Evolutionary conservation across 2,797 vertebrate species (phyloP).

Genomic region (Anisognathus igniventris): DNA sequence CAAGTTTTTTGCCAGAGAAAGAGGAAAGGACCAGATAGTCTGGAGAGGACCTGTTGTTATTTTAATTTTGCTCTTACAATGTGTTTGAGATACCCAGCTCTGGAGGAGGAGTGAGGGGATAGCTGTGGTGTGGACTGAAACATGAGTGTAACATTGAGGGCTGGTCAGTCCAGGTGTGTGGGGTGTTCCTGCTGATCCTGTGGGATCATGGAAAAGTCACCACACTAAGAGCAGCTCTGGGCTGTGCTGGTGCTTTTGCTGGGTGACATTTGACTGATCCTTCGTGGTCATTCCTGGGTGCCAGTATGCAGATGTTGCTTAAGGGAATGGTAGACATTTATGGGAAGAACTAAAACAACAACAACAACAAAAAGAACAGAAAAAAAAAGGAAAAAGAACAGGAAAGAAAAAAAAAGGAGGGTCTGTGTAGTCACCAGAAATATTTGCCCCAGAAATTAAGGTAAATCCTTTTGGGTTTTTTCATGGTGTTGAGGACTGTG

Average conservation of each 20-base stretch:
- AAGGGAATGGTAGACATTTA: not conserved
- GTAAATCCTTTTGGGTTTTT: not conserved
- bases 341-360: not conserved
- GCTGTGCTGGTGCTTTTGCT: not conserved
- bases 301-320: not conserved
- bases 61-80: not conserved
- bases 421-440: fast-evolving
- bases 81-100: not conserved
- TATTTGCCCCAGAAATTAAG: not conserved
- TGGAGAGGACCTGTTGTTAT: not conserved
- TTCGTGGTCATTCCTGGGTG: fast-evolving
- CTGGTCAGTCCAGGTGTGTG: not conserved
- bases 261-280: not conserved
- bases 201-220: not conserved
- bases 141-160: fast-evolving
- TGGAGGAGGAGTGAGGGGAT: not conserved
- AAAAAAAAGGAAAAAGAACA: fast-evolving
- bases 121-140: not conserved
- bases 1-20: not conserved
- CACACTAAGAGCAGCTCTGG: not conserved
- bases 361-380: not conserved
- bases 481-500: not conserved
- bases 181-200: not conserved
- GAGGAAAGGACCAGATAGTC: not conserved
- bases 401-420: not conserved